phyloP scores from a whole-genome alignment of 2,113 vertebrate genomes.

The Thamnaconus septentrionalis region DNA sequence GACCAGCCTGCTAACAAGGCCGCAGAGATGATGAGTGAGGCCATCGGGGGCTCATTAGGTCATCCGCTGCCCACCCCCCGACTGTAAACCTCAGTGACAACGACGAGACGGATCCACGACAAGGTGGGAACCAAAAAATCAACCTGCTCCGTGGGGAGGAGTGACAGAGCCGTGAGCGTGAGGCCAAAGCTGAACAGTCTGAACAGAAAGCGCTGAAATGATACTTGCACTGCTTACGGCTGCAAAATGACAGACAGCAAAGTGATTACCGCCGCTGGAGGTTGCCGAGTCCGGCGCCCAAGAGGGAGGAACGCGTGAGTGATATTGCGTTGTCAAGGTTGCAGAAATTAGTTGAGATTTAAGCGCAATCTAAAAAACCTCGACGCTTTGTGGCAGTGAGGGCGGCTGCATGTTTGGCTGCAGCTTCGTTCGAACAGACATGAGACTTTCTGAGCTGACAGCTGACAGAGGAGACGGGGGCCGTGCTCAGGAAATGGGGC shows the following conservation, averaged over 20 bases:
- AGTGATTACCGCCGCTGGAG: conserved; percentile 31
- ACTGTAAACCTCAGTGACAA: conserved; percentile 32
- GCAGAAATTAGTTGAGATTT: conserved; percentile 7
- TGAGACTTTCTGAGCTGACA: conserved; percentile 58
- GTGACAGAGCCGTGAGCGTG: conserved; percentile 21
- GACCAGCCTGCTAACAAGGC: conserved; percentile 47
- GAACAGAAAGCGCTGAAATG: conserved; percentile 16
- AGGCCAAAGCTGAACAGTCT: conserved; percentile 14
- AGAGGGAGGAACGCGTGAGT: conserved; percentile 22
- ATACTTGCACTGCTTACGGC: conserved; percentile 26
- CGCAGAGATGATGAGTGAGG: conserved; percentile 29
- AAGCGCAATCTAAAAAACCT: no score
- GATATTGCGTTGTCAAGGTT: conserved; percentile 34
- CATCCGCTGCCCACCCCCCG: conserved; percentile 33
- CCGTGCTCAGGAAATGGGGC: conserved; percentile 28
- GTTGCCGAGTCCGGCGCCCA: no score
- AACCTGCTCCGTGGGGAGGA: conserved; percentile 36
- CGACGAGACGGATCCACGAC: conserved; percentile 39
- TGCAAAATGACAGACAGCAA: conserved; percentile 20
- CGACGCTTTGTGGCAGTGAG: no score
- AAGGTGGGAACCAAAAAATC: conserved; percentile 38
- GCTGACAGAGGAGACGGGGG: conserved; percentile 59
- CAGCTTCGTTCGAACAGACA: conserved; percentile 36
- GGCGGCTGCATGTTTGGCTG: no score
- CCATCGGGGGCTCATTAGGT: conserved; percentile 71